A percentile compares a stretch with the other conserved stretches of the same genome.
Evolutionary conservation across 2,797 vertebrate genomes (phyloP).

Genomic region (Karalla daura): DNA sequence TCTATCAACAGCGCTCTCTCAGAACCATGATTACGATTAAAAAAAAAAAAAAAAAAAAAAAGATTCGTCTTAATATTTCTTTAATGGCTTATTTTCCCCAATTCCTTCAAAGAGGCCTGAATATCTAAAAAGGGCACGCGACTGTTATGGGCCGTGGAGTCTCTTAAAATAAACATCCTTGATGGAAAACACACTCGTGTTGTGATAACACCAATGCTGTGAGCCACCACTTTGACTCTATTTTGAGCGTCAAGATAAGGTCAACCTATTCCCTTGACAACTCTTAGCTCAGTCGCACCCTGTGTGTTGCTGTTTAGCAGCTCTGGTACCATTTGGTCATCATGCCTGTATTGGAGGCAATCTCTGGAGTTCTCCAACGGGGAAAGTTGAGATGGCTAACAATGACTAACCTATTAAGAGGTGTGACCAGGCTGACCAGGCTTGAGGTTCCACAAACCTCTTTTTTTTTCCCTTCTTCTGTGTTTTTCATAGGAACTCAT

Average conservation of each 20-base stretch:
- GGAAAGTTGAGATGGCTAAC: too few species aligned
- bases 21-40: conserved; percentile 28
- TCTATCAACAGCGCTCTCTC: conserved; percentile 47
- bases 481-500: too few species aligned
- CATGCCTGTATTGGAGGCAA: conserved; percentile 8
- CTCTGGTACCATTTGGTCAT: conserved; percentile 38
- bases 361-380: too few species aligned
- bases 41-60: conserved; percentile 1
- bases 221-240: conserved; percentile 52
- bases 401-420: too few species aligned
- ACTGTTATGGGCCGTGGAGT: conserved; percentile 19
- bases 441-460: too few species aligned
- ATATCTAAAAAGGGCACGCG: conserved; percentile 3
- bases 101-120: conserved; percentile 2
- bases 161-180: conserved; percentile 52
- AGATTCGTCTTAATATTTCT: neutral
- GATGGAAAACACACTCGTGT: conserved; percentile 54
- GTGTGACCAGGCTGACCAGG: too few species aligned
- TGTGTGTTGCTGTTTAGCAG: conserved; percentile 22
- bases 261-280: conserved; percentile 49
- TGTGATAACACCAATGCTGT: conserved; percentile 54
- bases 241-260: conserved; percentile 65
- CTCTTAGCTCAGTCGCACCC: conserved; percentile 40
- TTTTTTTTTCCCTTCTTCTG: too few species aligned
- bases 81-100: neutral